Conservation (phyloP, 2,888 invertebrate species). For the Luffia ferchaultella region DNA sequence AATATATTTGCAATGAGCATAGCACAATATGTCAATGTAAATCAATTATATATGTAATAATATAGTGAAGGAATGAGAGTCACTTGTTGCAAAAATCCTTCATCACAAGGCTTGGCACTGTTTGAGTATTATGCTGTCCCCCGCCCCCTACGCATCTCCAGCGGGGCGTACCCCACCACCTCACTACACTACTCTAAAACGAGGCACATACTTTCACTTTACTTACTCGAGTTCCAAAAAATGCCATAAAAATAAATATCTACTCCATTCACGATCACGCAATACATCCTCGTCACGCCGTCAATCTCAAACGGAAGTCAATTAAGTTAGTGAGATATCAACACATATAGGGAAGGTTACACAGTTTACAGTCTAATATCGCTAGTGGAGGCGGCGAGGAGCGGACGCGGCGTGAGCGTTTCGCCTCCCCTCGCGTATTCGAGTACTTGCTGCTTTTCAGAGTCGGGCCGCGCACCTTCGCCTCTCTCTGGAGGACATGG, state of each 20-base stretch:
- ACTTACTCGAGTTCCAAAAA: not conserved
- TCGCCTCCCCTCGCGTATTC: not conserved
- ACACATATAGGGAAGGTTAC: not conserved
- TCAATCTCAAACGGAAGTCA: not conserved
- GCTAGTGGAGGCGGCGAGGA: not conserved
- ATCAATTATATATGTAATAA: conserved; percentile 31
- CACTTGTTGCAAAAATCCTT: conserved; percentile 12
- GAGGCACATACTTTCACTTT: conserved; percentile 2
- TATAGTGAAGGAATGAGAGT: conserved; percentile 55
- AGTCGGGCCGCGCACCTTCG: not conserved
- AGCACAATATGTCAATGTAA: conserved; percentile 22
- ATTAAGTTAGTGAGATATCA: not conserved
- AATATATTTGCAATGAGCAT: conserved; percentile 1
- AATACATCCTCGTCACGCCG: not conserved
- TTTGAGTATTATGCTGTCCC: conserved; percentile 52
- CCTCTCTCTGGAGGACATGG: not conserved
- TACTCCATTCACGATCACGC: not conserved
- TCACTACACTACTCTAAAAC: not conserved
- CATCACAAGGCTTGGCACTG: conserved; percentile 40
- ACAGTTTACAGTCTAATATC: conserved; percentile 1
- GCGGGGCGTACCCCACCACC: not conserved
- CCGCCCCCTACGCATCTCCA: not conserved
- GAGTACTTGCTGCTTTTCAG: not conserved
- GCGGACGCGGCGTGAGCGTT: not conserved
- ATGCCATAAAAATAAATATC: not conserved